Percentiles rank a stretch among this genome's conserved stretches.
phyloP scores from a whole-genome alignment of 2,113 vertebrate species.

The Nymphicus hollandicus region DNA sequence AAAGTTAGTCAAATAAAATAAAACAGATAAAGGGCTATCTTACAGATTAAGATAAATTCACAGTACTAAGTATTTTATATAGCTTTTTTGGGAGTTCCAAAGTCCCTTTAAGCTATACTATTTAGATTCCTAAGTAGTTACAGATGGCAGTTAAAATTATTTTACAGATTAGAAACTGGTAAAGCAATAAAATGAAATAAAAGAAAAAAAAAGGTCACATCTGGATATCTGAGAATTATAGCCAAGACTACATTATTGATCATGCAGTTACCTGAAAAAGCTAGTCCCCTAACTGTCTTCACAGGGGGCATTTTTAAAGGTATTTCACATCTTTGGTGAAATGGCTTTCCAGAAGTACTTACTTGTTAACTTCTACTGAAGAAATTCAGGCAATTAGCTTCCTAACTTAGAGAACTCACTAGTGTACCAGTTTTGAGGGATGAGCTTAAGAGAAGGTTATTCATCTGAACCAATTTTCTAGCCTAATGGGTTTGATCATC shows the following conservation, averaged over 20 bases:
- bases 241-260: not conserved
- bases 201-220: not conserved
- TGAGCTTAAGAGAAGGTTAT: not conserved
- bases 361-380: not conserved
- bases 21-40: not conserved
- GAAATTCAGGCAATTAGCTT: not conserved
- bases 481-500: not conserved
- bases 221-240: not conserved
- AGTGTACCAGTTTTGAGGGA: not conserved
- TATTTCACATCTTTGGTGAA: not conserved
- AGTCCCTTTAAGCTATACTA: not conserved
- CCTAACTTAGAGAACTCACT: not conserved
- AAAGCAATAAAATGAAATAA: not conserved
- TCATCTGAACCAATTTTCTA: not conserved
- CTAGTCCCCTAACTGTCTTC: not conserved
- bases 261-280: not conserved
- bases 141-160: not conserved
- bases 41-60: not conserved
- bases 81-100: not conserved
- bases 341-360: not conserved
- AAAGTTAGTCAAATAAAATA: not conserved
- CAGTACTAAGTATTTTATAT: fast-evolving
- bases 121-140: not conserved
- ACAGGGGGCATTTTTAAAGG: not conserved
- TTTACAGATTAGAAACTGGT: not conserved